phyloP scores from a whole-genome alignment of 2,113 vertebrate species.

The Porphyrio hochstetteri region DNA sequence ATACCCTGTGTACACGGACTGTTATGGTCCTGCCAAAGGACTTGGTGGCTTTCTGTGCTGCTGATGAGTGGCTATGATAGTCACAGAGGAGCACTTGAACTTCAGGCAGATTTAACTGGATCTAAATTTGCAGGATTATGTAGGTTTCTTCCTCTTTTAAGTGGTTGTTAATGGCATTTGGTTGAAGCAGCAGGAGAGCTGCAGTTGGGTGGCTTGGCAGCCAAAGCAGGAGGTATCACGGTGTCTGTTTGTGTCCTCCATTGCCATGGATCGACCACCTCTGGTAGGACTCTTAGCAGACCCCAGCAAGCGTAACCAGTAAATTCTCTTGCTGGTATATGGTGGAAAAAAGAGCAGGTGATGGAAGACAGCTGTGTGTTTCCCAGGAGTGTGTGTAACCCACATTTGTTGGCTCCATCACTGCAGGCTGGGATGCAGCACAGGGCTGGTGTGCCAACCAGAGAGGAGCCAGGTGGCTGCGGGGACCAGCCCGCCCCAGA shows the following conservation, averaged over 20 bases:
- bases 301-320: neutral
- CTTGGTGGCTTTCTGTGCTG: neutral
- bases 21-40: neutral
- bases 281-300: neutral
- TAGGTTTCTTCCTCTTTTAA: neutral
- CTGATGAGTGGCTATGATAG: neutral
- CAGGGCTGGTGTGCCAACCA: neutral
- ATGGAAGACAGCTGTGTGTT: neutral
- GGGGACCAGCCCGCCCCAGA: too few relatives aligned
- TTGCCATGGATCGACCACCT: neutral
- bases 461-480: neutral
- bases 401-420: neutral
- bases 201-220: neutral
- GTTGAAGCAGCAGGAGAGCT: neutral
- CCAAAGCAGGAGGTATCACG: neutral
- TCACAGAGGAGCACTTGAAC: neutral
- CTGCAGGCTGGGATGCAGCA: neutral
- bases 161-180: neutral
- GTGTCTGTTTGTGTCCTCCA: neutral
- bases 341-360: neutral
- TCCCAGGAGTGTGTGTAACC: neutral
- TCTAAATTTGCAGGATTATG: neutral
- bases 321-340: neutral
- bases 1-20: accelerated
- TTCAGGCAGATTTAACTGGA: neutral